Conservation (phyloP, 1,140 invertebrate species). For the Zaprionus tsacasi region DNA sequence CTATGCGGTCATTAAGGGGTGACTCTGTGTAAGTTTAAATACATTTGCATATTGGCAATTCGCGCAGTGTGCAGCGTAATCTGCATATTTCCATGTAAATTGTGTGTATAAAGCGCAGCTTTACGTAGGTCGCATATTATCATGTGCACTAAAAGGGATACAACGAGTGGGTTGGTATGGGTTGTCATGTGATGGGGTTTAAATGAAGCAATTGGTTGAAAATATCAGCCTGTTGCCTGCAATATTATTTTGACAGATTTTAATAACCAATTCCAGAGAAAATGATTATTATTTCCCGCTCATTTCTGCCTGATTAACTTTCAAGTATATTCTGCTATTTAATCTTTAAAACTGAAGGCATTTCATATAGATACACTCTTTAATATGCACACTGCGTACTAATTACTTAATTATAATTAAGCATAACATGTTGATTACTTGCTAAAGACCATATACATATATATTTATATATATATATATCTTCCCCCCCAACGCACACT, state of each 20-base stretch:
- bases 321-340: not conserved
- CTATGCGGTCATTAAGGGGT: not conserved
- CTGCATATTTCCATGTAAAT: not conserved
- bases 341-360: not conserved
- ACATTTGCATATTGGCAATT: slow-evolving; percentile 1
- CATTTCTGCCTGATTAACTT: not conserved
- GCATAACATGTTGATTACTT: slow-evolving; percentile 30
- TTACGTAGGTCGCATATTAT: not conserved
- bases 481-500: too few species aligned
- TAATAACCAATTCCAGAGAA: not conserved
- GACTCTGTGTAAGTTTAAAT: not conserved
- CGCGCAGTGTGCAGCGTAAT: too few species aligned
- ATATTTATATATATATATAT: too few species aligned
- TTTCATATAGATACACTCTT: not conserved
- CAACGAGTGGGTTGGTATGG: not conserved
- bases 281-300: not conserved
- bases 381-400: slow-evolving; percentile 3
- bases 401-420: slow-evolving; percentile 29
- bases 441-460: slow-evolving; percentile 12
- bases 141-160: not conserved
- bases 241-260: not conserved
- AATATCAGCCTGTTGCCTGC: not conserved
- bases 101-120: not conserved
- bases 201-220: not conserved
- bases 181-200: not conserved